A percentile compares a stretch with the other conserved stretches of the same genome.
Evolutionary conservation across 2,888 invertebrate species (phyloP).

Genomic region (Xylota segnis): DNA sequence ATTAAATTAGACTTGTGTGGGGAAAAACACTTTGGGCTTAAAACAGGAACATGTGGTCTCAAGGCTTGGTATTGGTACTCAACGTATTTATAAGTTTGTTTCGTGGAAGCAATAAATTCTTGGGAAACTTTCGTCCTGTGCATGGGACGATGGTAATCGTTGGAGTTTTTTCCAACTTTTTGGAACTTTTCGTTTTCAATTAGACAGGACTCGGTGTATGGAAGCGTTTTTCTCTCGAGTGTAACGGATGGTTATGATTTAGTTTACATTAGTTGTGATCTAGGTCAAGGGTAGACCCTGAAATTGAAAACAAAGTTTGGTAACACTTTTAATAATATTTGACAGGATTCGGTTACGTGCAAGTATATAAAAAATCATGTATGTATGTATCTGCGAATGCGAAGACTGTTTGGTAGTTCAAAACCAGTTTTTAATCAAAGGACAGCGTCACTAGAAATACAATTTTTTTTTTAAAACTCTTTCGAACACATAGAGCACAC

Average conservation of each 20-base stretch:
- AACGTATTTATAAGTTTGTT: background rate
- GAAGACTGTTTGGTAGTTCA: too few relatives aligned
- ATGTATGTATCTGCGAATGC: too few relatives aligned
- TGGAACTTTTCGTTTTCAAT: constrained; percentile 29
- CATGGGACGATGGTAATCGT: constrained; percentile 22
- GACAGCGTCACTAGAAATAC: too few relatives aligned
- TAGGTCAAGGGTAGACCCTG: too few relatives aligned
- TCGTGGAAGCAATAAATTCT: constrained; percentile 10
- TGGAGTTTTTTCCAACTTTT: constrained; percentile 13
- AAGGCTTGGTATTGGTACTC: background rate
- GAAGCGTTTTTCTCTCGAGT: constrained; percentile 34
- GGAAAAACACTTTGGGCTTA: background rate
- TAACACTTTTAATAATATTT: too few relatives aligned
- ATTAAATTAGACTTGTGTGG: background rate
- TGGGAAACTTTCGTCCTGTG: constrained; percentile 14
- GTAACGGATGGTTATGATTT: constrained; percentile 11
- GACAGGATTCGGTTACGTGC: too few relatives aligned
- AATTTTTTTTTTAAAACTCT: too few relatives aligned
- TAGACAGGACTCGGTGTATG: constrained; percentile 8
- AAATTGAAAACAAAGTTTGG: too few relatives aligned
- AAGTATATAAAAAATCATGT: too few relatives aligned
- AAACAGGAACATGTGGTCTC: background rate
- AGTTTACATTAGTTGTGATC: background rate
- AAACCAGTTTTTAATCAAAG: too few relatives aligned
- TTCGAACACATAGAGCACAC: too few relatives aligned